Evolutionary conservation across 2,888 invertebrate genomes (phyloP), one percentile per base, ranked within the genome.

Genomic region (Diarsia dahlii): DNA sequence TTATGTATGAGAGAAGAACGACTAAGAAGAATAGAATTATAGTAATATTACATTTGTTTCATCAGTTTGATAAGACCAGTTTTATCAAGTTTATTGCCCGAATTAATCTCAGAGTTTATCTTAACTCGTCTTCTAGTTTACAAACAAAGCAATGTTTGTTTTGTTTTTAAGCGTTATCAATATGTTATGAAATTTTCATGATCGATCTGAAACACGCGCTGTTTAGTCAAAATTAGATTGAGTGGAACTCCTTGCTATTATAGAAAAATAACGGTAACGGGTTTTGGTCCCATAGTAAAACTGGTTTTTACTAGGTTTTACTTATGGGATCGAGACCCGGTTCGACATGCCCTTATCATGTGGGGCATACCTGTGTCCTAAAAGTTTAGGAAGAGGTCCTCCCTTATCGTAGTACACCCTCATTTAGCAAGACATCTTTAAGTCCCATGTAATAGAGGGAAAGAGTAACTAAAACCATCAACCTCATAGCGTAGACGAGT

Each of bases 181-280:
- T 34, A 63, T 67, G 20, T 80, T 54, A 62, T 67, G 63, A 67
- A 66, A 60, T 71, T n/a, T n/a, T 20, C 34, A n/a, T 80, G 78
- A 78, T 74, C 2, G 56, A 80, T 80, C 13, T 18, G 45, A 67
- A 78, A 56, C 74, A 63, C 52, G 50, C 52, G 64, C 56, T 79
- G 34, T n/a, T 52, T 13, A 34, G 46, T 71, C 64, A 46, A 70
- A 50, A 58, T 78, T 56, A 78, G 45, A 66, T 18, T 15, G 10
- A 52, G 3, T 3, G 52, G 10, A 15, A 10, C n/a, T 52, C 52
- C n/a, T n/a, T 13, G 56, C 15, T 58, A 58, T 15, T 13, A 58
- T 15, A 28, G 28, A 56, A 58, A 39, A 39, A 39, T 39, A 39
- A 39, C 39, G 39, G 39, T 39, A 39, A 4, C 39, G 39, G 39